phyloP scores from a whole-genome alignment of 2,797 vertebrate species.

The Nyctibius grandis region DNA sequence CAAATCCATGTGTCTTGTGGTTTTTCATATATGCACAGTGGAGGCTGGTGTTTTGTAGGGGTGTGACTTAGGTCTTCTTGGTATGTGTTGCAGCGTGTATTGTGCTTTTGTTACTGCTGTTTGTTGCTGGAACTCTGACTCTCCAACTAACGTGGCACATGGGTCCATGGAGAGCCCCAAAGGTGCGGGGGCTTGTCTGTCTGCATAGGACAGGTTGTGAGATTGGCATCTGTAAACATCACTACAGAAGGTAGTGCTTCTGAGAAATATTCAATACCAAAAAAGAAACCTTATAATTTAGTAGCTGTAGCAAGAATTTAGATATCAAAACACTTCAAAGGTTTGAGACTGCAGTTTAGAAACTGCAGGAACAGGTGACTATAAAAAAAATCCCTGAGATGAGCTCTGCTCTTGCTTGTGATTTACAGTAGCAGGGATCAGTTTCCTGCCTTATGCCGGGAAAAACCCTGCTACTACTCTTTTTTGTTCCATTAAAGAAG shows the following conservation, averaged over 20 bases:
- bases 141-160: background rate
- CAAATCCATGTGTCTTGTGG: background rate
- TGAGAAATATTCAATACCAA: background rate
- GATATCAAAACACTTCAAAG: background rate
- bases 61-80: accelerated
- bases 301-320: background rate
- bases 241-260: background rate
- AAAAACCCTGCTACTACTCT: background rate
- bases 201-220: background rate
- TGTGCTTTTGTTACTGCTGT: background rate
- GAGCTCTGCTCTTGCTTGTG: background rate
- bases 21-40: background rate
- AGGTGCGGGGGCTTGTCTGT: background rate
- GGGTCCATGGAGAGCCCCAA: background rate
- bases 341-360: background rate
- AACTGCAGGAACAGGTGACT: background rate
- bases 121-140: background rate
- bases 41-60: background rate
- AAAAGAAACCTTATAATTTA: background rate
- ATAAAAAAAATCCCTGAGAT: background rate
- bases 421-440: background rate
- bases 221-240: background rate
- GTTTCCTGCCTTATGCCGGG: background rate
- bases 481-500: background rate
- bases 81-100: accelerated